These are phyloP conservation scores for Electrona antarctica DNA, from an alignment of 2,113 vertebrate genomes.

Conservation along the genomic window DNA sequence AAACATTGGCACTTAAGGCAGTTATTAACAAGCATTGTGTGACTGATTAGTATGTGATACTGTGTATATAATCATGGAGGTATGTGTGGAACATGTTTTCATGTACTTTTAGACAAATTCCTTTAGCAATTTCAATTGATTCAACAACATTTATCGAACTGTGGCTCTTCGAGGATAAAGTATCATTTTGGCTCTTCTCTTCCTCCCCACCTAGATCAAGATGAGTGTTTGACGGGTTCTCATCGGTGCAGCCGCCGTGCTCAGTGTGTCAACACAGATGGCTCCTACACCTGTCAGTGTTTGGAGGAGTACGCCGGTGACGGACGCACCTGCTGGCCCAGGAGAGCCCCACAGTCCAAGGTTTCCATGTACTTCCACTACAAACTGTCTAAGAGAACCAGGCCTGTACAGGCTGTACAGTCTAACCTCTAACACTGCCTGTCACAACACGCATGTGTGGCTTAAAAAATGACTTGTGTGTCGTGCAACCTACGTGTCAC, in stretches of 20 bases:
- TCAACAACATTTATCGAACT: too few relatives aligned
- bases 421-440: not conserved
- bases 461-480: not conserved
- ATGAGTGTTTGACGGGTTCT: slow-evolving; percentile 72
- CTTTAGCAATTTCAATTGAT: too few relatives aligned
- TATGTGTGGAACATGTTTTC: too few relatives aligned
- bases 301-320: slow-evolving; percentile 60
- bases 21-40: not conserved
- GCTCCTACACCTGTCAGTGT: slow-evolving; percentile 74
- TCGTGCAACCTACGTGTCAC: not conserved
- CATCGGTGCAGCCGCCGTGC: slow-evolving; percentile 71
- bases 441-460: not conserved
- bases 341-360: slow-evolving; percentile 62
- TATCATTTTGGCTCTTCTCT: not conserved
- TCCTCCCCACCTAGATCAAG: slow-evolving; percentile 53
- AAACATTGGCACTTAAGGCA: too few relatives aligned
- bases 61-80: too few relatives aligned
- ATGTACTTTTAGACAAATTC: too few relatives aligned
- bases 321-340: slow-evolving; percentile 70
- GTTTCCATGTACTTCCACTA: slow-evolving; percentile 67
- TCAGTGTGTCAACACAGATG: slow-evolving; percentile 72
- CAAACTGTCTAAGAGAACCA: slow-evolving; percentile 70
- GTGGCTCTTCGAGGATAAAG: too few relatives aligned
- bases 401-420: slow-evolving; percentile 2
- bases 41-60: not conserved